These are phyloP conservation scores for Diorhabda sublineata DNA, from an alignment of 1,140 invertebrate genomes.

Conservation along the genomic window DNA sequence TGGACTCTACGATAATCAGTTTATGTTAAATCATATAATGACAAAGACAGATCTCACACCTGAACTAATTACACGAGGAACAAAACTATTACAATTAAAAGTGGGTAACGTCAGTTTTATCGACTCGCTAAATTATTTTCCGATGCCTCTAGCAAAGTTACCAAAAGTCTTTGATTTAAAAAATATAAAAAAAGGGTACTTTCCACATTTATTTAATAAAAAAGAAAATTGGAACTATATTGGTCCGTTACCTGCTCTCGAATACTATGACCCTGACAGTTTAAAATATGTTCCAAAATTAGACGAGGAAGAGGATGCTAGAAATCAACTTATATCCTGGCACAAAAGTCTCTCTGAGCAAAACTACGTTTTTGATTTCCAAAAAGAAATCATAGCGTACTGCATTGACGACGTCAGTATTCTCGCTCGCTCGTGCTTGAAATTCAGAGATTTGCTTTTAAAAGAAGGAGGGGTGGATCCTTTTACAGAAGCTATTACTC, in stretches of 20 bases:
- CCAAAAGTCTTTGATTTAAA: constrained; percentile 17
- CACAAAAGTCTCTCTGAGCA: background rate
- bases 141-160: constrained; percentile 16
- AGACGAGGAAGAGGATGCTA: background rate
- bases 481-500: constrained; percentile 9
- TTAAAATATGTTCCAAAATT: constrained; percentile 11
- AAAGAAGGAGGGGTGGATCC: constrained; percentile 3
- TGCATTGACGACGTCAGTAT: background rate
- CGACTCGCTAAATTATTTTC: constrained; percentile 18
- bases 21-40: constrained; percentile 11
- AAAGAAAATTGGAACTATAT: constrained; percentile 19
- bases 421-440: background rate
- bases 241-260: constrained; percentile 12
- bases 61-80: constrained; percentile 8
- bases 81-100: constrained; percentile 9
- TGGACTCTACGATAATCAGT: constrained; percentile 5
- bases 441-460: constrained; percentile 7
- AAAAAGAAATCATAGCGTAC: constrained; percentile 4
- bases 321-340: constrained; percentile 4
- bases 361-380: background rate
- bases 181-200: constrained; percentile 23
- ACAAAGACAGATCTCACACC: constrained; percentile 5
- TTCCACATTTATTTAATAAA: constrained; percentile 26
- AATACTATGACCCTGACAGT: constrained; percentile 18
- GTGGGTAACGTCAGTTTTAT: constrained; percentile 15